These are phyloP conservation scores for Epizoanthus scotinus DNA, from an alignment of 92 coral and sea anemone genomes.

Conservation along the genomic window DNA sequence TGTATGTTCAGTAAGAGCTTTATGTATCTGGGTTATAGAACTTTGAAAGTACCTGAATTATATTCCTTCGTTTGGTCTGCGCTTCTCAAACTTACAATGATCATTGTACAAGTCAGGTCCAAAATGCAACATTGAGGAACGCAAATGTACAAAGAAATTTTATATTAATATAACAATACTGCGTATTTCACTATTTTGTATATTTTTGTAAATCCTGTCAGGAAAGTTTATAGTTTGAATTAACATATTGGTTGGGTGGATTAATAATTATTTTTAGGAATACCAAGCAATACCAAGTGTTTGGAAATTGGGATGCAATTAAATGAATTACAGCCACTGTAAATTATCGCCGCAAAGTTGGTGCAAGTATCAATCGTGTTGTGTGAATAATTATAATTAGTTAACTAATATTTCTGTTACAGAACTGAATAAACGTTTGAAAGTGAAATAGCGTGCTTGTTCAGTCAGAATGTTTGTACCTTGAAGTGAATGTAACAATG, in stretches of 20 bases:
- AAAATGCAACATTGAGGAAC: constrained; percentile 13
- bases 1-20: too few species aligned
- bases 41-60: too few species aligned
- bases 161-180: constrained; percentile 27
- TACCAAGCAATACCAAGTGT: constrained; percentile 1
- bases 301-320: constrained; percentile 6
- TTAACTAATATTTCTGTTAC: not conserved
- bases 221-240: constrained; percentile 35
- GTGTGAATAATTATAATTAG: constrained; percentile 1
- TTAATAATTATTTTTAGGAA: constrained; percentile 15
- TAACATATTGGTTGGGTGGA: constrained; percentile 14
- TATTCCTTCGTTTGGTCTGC: not conserved
- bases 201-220: constrained; percentile 34
- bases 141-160: constrained; percentile 37
- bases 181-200: constrained; percentile 35
- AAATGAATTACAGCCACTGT: constrained; percentile 20
- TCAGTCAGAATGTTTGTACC: too few species aligned
- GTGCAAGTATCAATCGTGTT: not conserved
- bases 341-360: constrained; percentile 15
- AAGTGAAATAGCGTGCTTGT: too few species aligned
- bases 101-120: not conserved
- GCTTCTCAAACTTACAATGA: not conserved
- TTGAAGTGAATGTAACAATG: too few species aligned
- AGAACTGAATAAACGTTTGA: not conserved
- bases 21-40: too few species aligned